Base-by-base conservation (phyloP, 2,113 vertebrate genomes). In the Collichthys lucidus region DNA sequence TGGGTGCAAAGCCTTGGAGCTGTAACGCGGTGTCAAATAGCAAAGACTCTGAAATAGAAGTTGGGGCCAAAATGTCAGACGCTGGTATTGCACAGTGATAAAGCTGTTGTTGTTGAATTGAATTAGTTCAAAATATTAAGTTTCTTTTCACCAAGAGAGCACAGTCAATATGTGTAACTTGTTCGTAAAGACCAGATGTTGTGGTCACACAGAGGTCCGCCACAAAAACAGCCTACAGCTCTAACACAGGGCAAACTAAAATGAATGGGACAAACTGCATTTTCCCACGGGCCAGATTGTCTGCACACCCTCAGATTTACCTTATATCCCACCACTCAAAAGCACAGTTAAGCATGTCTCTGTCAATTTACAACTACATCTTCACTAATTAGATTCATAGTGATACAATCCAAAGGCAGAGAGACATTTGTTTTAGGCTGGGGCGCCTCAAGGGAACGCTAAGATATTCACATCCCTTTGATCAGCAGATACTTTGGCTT, bases 401-500 rank as follows among this genome's bases (percentile, higher is more conserved):
- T 22, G 60, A 47, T 26, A 50, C 9, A 15, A 16, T 31, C 15
- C 1, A 46, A 40, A 64, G 52, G 2, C 53, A 5, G 46, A 60
- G 74, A 24, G 65, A 59, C 75, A 40, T 84, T 61, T 71, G 64
- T 56, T 75, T 78, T 6, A 56, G 53, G 35, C 53, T 65, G 62
- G 2, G 0, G 4, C 12, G 11, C 50, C 76, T 72, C 67, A 29
- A 6, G 57, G 57, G 62, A 79, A 0, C 29, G 59, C 11, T 10
- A 6, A 49, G 63, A 79, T 15, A 70, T 69, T 73, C 52, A 44
- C 55, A 31, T 72, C 50, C 74, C 66, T 82, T 77, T 77, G 26
- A 80, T 83, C 63, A 35, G 29, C 35, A 67, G 29, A 83, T 66
- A n/a, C 53, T 69, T 70, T 79, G 42, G 63, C 44, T 74, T 68